Evolutionary conservation across 2,797 vertebrate genomes (phyloP), one percentile per base, ranked within the genome.

Genomic region (Chanos chanos): DNA sequence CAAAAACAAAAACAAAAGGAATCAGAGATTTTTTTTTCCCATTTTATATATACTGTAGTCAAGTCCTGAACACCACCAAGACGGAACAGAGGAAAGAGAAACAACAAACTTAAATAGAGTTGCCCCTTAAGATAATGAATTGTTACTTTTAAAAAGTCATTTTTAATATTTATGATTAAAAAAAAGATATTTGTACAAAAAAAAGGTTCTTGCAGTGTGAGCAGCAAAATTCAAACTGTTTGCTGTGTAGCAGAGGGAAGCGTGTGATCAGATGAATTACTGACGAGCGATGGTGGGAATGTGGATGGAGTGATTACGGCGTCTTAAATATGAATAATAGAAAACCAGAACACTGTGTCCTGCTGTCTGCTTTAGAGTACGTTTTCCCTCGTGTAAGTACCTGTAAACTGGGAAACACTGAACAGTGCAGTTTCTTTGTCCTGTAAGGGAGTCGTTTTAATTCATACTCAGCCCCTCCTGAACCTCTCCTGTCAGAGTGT

Each of bases 341-440:
- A 89, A 81, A 88, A 90, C 84, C 89, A 85, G 80, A 82, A 89
- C 85, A 90, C 85, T 77, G 70, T 81, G 76, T 74, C 89, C 24
- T 75, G 80, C 83, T 85, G 83, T 90, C 86, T 89, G 87, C 85
- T 86, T 92, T 89, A 85, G 88, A 91, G 88, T 86, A 89, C 86
- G 79, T 91, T 92, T 93, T 93, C 93, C 93, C 91, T 93, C 92
- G 86, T 91, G 87, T 87, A 81, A 88, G 89, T 89, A 93, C 85
- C 91, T 95, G 93, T 97, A 96, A 98, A 97, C 94, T 93, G 92
- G 94, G 92, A 94, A 96, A 93, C 94, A 90, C 88, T 89, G 94
- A 85, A 95, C 93, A 95, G 94, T 97, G 95, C 94, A 97, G 88
- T 93, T 93, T 85, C 90, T n/a, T 92, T 92, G 92, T 94, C 90